These are phyloP conservation scores for Dryocosmus kuriphilus DNA, from an alignment of 2,888 invertebrate species.

Conservation along the genomic window DNA sequence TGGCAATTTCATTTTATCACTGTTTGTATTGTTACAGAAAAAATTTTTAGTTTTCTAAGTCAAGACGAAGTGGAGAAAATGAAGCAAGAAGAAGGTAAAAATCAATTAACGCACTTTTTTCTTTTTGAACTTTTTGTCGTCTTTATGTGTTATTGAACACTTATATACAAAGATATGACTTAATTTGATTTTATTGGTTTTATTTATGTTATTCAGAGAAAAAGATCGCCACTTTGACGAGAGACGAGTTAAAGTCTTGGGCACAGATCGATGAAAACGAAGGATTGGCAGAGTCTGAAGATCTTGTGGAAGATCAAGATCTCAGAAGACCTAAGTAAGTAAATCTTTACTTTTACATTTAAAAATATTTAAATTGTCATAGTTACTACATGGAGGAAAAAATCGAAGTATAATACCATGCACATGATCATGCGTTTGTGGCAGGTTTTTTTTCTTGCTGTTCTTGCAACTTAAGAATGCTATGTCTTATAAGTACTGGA, in stretches of 20 bases:
- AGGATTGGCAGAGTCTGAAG: constrained; percentile 77
- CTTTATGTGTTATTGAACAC: not conserved
- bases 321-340: constrained; percentile 74
- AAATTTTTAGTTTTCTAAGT: constrained; percentile 95
- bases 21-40: constrained; percentile 81
- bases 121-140: not conserved
- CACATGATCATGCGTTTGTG: no score
- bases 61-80: constrained; percentile 96
- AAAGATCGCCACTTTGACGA: constrained; percentile 88
- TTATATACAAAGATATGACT: no score
- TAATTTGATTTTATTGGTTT: no score
- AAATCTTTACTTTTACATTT: not conserved
- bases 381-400: no score
- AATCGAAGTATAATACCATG: no score
- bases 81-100: constrained; percentile 90
- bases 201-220: constrained; percentile 79
- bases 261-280: constrained; percentile 81
- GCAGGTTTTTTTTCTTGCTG: no score
- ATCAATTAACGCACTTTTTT: not conserved
- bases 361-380: no score
- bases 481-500: no score
- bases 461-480: no score
- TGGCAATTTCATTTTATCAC: not conserved
- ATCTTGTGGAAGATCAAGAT: constrained; percentile 69
- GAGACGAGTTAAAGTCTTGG: constrained; percentile 82